These are phyloP conservation scores for Diabrotica virgifera DNA, from an alignment of 1,140 invertebrate genomes.

Conservation along the genomic window DNA sequence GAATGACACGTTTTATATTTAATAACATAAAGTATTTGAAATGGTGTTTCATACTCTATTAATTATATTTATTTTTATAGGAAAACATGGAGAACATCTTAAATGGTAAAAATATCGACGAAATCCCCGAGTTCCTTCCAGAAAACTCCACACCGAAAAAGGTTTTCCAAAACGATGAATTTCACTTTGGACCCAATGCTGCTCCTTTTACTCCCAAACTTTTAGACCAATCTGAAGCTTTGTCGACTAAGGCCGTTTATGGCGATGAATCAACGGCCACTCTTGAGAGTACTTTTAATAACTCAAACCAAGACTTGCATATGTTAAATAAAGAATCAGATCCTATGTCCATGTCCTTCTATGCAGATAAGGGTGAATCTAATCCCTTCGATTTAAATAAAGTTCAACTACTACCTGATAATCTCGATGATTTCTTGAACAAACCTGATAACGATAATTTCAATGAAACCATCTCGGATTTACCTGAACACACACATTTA, in stretches of 20 bases:
- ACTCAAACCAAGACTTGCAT: conserved; percentile 15
- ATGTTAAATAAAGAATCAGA: conserved; percentile 49
- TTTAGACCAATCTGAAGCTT: conserved; percentile 52
- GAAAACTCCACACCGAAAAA: conserved; percentile 29
- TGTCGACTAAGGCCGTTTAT: conserved; percentile 53
- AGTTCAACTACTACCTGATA: conserved; percentile 59
- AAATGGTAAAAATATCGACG: conserved; percentile 45
- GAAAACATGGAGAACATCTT: conserved; percentile 39
- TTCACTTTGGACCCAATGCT: conserved; percentile 44
- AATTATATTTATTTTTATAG: too few species aligned
- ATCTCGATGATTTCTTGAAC: conserved; percentile 54
- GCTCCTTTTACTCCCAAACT: conserved; percentile 40
- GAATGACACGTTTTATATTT: too few species aligned
- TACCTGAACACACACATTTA: conserved; percentile 19
- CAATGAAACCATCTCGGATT: conserved; percentile 37
- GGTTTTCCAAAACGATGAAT: conserved; percentile 34
- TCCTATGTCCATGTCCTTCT: conserved; percentile 69
- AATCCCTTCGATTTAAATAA: conserved; percentile 54
- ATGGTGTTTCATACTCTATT: too few species aligned
- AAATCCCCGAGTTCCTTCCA: conserved; percentile 45
- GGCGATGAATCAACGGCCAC: conserved; percentile 50
- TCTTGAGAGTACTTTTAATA: conserved; percentile 30
- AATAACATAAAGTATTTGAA: too few species aligned
- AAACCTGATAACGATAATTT: conserved; percentile 26
- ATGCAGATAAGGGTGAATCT: conserved; percentile 58